Conservation (phyloP, 2,888 invertebrate species). For the Pandemis cinnamomeana region DNA sequence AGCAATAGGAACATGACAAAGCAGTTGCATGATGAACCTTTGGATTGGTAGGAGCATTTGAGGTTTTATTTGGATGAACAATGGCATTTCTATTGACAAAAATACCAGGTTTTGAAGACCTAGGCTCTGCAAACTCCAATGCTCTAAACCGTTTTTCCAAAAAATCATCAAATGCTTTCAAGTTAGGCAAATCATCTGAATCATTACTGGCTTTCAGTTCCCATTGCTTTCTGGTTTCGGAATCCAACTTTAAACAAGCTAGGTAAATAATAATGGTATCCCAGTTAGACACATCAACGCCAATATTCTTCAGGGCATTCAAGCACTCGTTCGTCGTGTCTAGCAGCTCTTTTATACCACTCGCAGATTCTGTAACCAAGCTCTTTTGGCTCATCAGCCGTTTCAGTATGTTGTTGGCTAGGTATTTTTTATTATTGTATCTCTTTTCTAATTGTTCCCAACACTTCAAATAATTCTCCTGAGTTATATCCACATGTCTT, state of each 20-base stretch:
- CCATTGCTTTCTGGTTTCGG: constrained; percentile 45
- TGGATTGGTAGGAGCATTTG: neutral
- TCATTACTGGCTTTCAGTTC: constrained; percentile 38
- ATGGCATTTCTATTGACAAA: constrained; percentile 10
- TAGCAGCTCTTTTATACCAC: neutral
- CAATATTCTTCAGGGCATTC: constrained; percentile 30
- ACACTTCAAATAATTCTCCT: neutral
- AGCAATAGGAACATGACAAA: constrained; percentile 14
- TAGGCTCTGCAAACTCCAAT: constrained; percentile 29
- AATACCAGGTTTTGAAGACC: constrained; percentile 6
- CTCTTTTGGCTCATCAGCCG: neutral
- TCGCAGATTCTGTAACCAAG: neutral
- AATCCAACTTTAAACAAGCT: constrained; percentile 43
- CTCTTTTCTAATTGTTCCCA: constrained; percentile 12
- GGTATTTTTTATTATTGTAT: constrained; percentile 11
- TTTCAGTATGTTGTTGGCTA: constrained; percentile 2
- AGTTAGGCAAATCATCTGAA: constrained; percentile 22
- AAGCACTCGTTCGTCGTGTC: constrained; percentile 15
- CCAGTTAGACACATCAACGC: constrained; percentile 39
- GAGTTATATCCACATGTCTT: neutral
- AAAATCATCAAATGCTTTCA: constrained; percentile 32
- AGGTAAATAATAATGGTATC: constrained; percentile 44
- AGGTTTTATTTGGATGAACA: too few species aligned
- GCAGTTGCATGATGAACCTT: neutral
- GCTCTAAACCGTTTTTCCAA: constrained; percentile 26